These are phyloP conservation scores for Carterocephalus palaemon DNA, from an alignment of 2,888 invertebrate genomes.

Conservation along the genomic window DNA sequence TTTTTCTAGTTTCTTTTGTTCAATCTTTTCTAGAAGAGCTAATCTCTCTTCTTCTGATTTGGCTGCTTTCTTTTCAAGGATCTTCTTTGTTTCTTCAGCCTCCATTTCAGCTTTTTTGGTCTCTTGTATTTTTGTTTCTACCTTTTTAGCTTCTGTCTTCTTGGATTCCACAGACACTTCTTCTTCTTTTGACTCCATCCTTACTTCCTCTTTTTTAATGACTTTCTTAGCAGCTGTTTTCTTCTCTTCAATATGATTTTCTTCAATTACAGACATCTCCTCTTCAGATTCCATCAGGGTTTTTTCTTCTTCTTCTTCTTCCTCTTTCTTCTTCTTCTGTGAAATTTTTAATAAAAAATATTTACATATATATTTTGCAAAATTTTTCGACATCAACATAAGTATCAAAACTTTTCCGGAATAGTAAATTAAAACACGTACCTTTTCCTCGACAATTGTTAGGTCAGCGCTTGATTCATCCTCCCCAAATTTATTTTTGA, in stretches of 20 bases:
- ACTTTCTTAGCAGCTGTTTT: conserved; percentile 53
- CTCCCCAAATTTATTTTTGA: conserved; percentile 94
- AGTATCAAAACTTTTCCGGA: background rate
- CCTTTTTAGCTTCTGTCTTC: conserved; percentile 54
- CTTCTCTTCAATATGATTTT: conserved; percentile 65
- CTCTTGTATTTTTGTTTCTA: conserved; percentile 56
- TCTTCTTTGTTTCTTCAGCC: conserved; percentile 70
- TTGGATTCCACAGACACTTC: conserved; percentile 50
- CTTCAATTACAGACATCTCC: conserved; percentile 73
- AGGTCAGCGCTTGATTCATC: conserved; percentile 93
- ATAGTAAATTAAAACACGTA: conserved; percentile 30
- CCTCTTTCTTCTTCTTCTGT: conserved; percentile 76
- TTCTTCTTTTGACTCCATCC: conserved; percentile 45
- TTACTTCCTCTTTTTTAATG: conserved; percentile 61
- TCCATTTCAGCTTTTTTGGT: conserved; percentile 62
- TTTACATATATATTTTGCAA: too few relatives aligned
- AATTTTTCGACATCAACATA: too few relatives aligned
- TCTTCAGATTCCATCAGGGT: conserved; percentile 73
- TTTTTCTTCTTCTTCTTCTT: conserved; percentile 61
- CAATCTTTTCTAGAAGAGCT: conserved; percentile 71
- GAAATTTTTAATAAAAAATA: background rate
- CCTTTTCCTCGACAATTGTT: conserved; percentile 83
- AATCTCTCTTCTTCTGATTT: conserved; percentile 75
- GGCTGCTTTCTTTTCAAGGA: conserved; percentile 67
- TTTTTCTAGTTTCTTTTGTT: conserved; percentile 74